These are phyloP conservation scores for Armadillidium nasatum DNA, from an alignment of 1,140 invertebrate genomes.

Conservation along the genomic window DNA sequence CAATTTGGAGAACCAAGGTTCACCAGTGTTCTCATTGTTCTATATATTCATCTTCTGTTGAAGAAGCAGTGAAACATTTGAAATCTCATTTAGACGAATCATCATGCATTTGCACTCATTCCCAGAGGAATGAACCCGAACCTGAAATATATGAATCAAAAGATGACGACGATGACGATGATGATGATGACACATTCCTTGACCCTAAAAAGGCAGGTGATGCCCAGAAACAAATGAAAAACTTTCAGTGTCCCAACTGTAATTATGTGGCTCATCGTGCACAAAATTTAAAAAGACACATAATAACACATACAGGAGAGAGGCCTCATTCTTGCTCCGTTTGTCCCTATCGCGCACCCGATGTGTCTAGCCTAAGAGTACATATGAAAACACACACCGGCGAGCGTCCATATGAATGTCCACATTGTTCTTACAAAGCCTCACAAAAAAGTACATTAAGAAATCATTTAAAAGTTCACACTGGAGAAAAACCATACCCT, in stretches of 20 bases:
- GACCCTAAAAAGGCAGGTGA: not conserved
- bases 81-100: slow-evolving; percentile 13
- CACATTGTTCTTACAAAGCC: slow-evolving; percentile 59
- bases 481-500: slow-evolving; percentile 32
- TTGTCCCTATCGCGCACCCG: slow-evolving; percentile 29
- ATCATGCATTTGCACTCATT: slow-evolving; percentile 10
- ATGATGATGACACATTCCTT: not conserved
- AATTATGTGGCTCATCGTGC: not conserved
- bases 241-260: slow-evolving; percentile 4
- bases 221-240: not conserved
- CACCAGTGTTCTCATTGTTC: not conserved
- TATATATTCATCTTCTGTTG: slow-evolving; percentile 1
- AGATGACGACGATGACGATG: not conserved
- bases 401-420: slow-evolving; percentile 64
- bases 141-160: not conserved
- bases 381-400: slow-evolving; percentile 59
- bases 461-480: slow-evolving; percentile 25
- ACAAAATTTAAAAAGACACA: slow-evolving; percentile 31
- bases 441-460: slow-evolving; percentile 20
- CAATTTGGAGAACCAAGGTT: slow-evolving; percentile 1
- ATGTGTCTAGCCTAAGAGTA: not conserved
- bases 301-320: slow-evolving; percentile 39
- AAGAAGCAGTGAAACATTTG: slow-evolving; percentile 1
- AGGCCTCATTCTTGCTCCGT: slow-evolving; percentile 34
- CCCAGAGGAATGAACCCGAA: not conserved